Evolutionary conservation across 2,113 vertebrate genomes (phyloP), one percentile per base, ranked within the genome.

Genomic region (Bubalus kerabau): DNA sequence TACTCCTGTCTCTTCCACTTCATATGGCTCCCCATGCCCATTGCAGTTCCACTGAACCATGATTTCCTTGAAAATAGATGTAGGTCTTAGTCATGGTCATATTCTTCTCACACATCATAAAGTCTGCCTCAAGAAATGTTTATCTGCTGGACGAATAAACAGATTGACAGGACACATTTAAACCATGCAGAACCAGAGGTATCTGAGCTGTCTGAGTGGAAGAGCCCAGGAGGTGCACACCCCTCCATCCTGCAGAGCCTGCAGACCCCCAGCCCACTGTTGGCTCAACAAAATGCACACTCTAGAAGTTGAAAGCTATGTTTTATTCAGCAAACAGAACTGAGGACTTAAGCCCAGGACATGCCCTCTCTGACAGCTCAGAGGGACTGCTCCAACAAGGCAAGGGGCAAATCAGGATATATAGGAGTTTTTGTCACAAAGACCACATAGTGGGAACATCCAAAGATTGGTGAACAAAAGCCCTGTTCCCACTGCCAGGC

Each of bases 81-180:
- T 50, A 28, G 32, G 40, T 81, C 40, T 95, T 48, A 7, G 17
- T 84, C 82, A 59, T 23, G 43, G 54, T 50, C 50, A 60, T 71
- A 50, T 30, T 84, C 21, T 16, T 78, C 7, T 67, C 71, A 48
- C 15, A 50, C 59, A 12, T 19, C 17, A 60, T 40, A 76, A 56
- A 64, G 23, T 71, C 71, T 67, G 30, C 26, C 54, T 90, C 36
- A 36, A 23, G 59, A 83, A 76, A 83, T 19, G 7, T 36, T 71
- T 6, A 97, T 86, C 11, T 5, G 9, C 1, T 97, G 87, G 91
- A 96, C 11, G 0, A 96, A 97, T 84, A 6, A 74, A 7, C 52
- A 59, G 93, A 98, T 91, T 97, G 97, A 96, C 91, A 96, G 86
- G 95, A 48, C 30, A 97, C 95, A 98, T 97, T 88, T 94, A 86